Evolutionary conservation across 2,888 invertebrate species (phyloP).

Genomic region (Geophilus truncorum): DNA sequence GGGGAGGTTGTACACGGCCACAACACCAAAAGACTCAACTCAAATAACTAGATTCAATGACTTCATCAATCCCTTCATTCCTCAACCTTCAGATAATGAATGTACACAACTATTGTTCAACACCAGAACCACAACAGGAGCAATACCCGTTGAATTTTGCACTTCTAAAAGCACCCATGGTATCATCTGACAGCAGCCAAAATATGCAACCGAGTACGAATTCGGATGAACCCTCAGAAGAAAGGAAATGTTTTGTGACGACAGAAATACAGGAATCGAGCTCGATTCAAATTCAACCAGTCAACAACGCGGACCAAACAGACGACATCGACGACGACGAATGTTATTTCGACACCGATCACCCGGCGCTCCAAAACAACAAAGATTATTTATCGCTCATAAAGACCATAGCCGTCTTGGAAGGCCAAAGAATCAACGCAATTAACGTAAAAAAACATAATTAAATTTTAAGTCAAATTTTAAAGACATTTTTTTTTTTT

Average conservation of each 20-base stretch:
- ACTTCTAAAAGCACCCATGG: no score
- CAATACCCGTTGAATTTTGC: no score
- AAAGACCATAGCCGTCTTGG: constrained; percentile 69
- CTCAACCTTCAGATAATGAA: no score
- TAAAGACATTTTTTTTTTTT: no score
- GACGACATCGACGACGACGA: constrained; percentile 53
- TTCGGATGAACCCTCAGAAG: not conserved
- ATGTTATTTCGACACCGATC: constrained; percentile 85
- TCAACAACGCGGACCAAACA: not conserved
- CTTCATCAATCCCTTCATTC: no score
- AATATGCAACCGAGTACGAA: not conserved
- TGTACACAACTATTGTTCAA: no score
- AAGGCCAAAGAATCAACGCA: constrained; percentile 63
- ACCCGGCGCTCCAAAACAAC: constrained; percentile 77
- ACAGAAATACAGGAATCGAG: not conserved
- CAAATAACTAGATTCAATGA: no score
- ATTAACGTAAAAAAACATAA: constrained; percentile 43
- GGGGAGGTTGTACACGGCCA: no score
- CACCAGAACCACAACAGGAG: no score
- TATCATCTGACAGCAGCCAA: no score
- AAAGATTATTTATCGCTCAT: constrained; percentile 72
- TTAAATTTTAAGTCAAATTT: no score
- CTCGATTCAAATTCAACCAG: not conserved
- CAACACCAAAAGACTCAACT: no score
- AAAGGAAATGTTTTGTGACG: not conserved